phyloP scores from a whole-genome alignment of 2,888 invertebrate species.

The Acanthoscelides obtectus region DNA sequence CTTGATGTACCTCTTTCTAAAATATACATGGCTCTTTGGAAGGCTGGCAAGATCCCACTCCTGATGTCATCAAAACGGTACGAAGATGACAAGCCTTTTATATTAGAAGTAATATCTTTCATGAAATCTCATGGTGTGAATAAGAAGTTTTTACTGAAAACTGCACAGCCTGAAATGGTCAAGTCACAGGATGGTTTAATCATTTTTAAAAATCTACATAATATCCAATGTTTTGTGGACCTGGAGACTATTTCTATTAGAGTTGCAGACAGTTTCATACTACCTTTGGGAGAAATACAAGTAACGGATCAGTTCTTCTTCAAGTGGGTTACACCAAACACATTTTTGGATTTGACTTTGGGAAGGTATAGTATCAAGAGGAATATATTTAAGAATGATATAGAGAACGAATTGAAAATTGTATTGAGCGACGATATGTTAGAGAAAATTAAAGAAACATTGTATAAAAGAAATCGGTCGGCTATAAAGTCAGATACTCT shows the following conservation, averaged over 20 bases:
- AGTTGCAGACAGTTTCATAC: slow-evolving; percentile 12
- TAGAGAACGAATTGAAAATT: slow-evolving; percentile 11
- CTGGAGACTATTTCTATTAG: slow-evolving; percentile 20
- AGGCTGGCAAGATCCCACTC: slow-evolving; percentile 25
- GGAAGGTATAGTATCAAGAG: slow-evolving; percentile 19
- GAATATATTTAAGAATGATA: slow-evolving; percentile 1
- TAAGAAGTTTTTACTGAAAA: slow-evolving; percentile 24
- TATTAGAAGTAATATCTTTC: slow-evolving; percentile 21
- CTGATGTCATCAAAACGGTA: slow-evolving; percentile 17
- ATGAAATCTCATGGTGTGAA: slow-evolving; percentile 23
- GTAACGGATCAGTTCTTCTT: slow-evolving; percentile 21
- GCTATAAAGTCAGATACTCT: not conserved
- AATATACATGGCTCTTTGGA: slow-evolving; percentile 28
- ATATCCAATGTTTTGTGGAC: slow-evolving; percentile 18
- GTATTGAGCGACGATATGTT: slow-evolving; percentile 11
- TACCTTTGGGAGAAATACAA: slow-evolving; percentile 19
- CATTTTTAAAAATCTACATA: slow-evolving; percentile 22
- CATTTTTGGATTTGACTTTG: slow-evolving; percentile 25
- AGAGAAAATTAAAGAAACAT: not conserved
- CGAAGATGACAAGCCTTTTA: slow-evolving; percentile 19
- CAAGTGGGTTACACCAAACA: slow-evolving; percentile 21
- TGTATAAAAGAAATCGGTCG: not conserved
- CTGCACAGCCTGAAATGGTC: slow-evolving; percentile 15
- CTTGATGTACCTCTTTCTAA: slow-evolving; percentile 19
- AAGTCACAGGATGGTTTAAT: slow-evolving; percentile 14